Conservation (phyloP, 2,797 vertebrate genomes). For the Neosalanx taihuensis region DNA sequence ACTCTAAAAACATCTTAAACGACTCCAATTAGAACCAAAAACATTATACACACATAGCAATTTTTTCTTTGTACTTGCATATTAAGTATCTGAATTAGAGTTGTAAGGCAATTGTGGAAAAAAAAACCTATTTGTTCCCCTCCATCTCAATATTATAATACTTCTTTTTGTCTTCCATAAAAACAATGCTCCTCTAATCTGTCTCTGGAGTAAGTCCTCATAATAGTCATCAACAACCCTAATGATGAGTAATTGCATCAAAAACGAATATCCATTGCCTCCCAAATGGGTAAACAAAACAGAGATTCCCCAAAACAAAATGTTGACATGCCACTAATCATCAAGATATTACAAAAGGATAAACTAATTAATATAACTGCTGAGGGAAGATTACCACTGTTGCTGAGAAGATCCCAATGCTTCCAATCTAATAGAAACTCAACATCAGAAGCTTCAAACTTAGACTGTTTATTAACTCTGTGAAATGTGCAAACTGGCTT, state of each 20-base stretch:
- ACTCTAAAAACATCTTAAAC: not conserved
- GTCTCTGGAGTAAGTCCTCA: conserved; percentile 46
- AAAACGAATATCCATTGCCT: conserved; percentile 65
- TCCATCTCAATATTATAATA: conserved; percentile 6
- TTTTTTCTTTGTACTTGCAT: not conserved
- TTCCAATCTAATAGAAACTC: conserved; percentile 60
- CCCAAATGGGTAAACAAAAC: conserved; percentile 67
- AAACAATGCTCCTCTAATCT: conserved; percentile 46
- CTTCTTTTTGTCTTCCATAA: conserved; percentile 30
- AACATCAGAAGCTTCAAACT: conserved; percentile 39
- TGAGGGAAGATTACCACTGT: conserved; percentile 53
- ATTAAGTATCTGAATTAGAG: not conserved
- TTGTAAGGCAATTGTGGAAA: not conserved
- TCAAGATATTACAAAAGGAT: conserved; percentile 66
- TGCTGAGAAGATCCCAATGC: conserved; percentile 55
- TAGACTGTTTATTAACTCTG: conserved; percentile 14
- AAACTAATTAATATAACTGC: conserved; percentile 69
- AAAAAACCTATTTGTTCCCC: not conserved
- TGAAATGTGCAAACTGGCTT: not conserved
- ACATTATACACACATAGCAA: not conserved
- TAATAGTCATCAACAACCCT: conserved; percentile 55
- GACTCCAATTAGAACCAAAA: too few species aligned
- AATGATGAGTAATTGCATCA: conserved; percentile 70
- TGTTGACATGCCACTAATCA: conserved; percentile 62
- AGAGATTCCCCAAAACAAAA: conserved; percentile 66